Percentiles rank a stretch among this genome's conserved stretches.
phyloP scores from a whole-genome alignment of 2,113 vertebrate species.

The Pseudopipra pipra region DNA sequence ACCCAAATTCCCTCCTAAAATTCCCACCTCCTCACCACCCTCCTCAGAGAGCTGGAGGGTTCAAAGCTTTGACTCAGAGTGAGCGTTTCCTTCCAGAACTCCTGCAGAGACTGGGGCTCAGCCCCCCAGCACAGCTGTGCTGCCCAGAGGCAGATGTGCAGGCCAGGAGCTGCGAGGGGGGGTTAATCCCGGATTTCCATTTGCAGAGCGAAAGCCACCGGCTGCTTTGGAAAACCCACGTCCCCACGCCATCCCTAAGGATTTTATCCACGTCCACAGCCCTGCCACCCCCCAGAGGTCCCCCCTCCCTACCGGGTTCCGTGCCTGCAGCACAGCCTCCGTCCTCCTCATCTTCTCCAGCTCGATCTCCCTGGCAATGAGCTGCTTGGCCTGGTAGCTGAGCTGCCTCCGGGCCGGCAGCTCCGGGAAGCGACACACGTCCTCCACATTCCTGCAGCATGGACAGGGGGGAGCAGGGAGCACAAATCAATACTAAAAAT shows the following conservation, averaged over 20 bases:
- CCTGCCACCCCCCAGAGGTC: accelerated
- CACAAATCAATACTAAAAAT: accelerated
- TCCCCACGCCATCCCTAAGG: neutral
- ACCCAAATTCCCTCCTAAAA: neutral
- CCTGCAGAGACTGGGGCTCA: neutral
- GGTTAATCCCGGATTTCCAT: constrained; percentile 41
- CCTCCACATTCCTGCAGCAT: constrained; percentile 82
- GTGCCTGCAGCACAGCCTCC: constrained; percentile 75
- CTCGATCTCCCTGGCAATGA: constrained; percentile 91
- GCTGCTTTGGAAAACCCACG: neutral
- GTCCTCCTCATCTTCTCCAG: constrained; percentile 91
- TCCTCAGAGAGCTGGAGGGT: accelerated
- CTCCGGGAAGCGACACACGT: constrained; percentile 83
- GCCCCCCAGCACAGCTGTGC: neutral
- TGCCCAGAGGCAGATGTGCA: neutral
- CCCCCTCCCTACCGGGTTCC: constrained; percentile 15
- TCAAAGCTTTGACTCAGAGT: neutral
- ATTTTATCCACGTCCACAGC: accelerated
- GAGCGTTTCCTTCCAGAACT: neutral
- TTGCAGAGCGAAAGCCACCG: neutral
- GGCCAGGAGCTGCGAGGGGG: neutral
- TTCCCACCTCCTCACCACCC: accelerated
- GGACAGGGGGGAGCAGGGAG: too few species aligned
- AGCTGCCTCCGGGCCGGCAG: constrained; percentile 86
- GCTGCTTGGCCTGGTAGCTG: constrained; percentile 95